Conservation (phyloP, 2,797 vertebrate species). For the Sebastiscus tertius region DNA sequence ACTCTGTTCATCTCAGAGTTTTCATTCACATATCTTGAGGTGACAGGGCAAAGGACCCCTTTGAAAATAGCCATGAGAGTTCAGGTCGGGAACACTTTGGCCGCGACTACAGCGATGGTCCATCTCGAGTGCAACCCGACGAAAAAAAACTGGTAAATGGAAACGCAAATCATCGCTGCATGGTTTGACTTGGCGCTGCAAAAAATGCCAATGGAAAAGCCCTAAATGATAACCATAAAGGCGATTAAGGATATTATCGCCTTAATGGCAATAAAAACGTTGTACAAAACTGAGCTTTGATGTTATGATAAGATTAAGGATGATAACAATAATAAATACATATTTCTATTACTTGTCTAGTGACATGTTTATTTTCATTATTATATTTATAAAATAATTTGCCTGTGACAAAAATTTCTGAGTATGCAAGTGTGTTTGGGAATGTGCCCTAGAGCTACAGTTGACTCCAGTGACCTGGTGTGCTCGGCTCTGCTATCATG, state of each 20-base stretch:
- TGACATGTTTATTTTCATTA: background rate
- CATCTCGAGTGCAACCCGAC: background rate
- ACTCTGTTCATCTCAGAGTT: no score
- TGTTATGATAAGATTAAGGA: background rate
- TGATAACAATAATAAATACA: background rate
- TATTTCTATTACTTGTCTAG: background rate
- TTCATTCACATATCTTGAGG: no score
- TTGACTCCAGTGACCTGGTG: conserved; percentile 73
- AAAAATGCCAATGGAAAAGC: background rate
- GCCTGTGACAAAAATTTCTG: background rate
- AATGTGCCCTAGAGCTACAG: conserved; percentile 59
- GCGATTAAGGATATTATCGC: background rate
- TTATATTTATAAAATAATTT: conserved; percentile 1
- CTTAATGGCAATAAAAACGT: background rate
- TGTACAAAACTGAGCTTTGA: background rate
- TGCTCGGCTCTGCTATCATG: conserved; percentile 50
- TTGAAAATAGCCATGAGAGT: no score
- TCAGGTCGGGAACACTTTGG: background rate
- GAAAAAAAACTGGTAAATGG: background rate
- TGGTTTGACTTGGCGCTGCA: background rate
- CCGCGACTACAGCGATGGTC: background rate
- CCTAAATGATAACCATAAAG: background rate
- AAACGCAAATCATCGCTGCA: background rate
- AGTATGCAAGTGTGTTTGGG: conserved; percentile 28
- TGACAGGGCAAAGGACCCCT: no score